phyloP scores from a whole-genome alignment of 2,888 invertebrate genomes.

The Leptogaster cylindrica region DNA sequence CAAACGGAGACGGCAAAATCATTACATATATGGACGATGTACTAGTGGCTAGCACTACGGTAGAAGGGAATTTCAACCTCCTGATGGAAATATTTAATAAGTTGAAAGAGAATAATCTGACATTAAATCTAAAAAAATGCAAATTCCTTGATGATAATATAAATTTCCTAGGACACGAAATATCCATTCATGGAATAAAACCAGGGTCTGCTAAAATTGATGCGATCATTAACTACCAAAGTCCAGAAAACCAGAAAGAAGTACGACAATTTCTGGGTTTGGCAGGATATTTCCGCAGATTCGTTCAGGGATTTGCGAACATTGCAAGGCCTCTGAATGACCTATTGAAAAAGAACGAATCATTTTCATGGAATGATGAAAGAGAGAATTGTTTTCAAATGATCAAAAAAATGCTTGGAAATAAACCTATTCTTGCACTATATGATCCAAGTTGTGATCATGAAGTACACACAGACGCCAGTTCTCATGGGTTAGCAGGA shows the following conservation, averaged over 20 bases:
- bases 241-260: not conserved
- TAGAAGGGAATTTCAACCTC: conserved; percentile 11
- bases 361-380: not conserved
- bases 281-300: conserved; percentile 9
- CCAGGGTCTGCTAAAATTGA: not conserved
- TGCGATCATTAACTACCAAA: not conserved
- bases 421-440: not conserved
- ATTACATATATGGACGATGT: conserved; percentile 40
- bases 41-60: conserved; percentile 12
- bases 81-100: not conserved
- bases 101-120: not conserved
- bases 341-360: not conserved
- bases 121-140: not conserved
- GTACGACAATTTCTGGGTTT: not conserved
- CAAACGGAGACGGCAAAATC: not conserved
- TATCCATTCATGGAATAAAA: not conserved
- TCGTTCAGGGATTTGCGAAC: not conserved
- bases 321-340: not conserved
- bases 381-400: not conserved
- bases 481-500: not conserved
- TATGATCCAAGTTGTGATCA: not conserved
- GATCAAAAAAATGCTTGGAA: not conserved
- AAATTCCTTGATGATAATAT: not conserved
- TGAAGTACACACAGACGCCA: not conserved
- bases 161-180: not conserved